Base-by-base conservation (phyloP, 1,140 invertebrate genomes). In the Tetraneura akinire region DNA sequence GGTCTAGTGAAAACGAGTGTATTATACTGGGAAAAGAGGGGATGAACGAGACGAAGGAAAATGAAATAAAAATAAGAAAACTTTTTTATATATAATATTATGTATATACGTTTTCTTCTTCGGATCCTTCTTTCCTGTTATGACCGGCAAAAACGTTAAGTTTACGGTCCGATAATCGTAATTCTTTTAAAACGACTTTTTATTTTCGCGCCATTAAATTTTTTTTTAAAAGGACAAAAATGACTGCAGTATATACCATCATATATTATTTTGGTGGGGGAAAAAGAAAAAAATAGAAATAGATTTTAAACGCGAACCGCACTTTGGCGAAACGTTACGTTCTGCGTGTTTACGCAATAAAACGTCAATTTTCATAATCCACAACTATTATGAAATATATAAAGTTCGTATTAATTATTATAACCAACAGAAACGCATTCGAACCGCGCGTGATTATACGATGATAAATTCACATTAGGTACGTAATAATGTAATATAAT, bases 131-230 rank as follows among this genome's bases (percentile, higher is more conserved):
- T 49, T 70, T 70, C 21, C 37, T 68, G n/a, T 14, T 32, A 51
- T 37, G 32, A 29, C 21, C 47, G n/a, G 45, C 32, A 68, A 68
- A n/a, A 68, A 68, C 66, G 68, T 45, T 71, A n/a, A 18, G 47
- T 71, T 71, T 3, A 71, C 29, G 68, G 68, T 71, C 68, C 68
- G 68, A 16, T 71, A 51, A 51, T 71, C 68, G 68, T 71, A 71
- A 71, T 71, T 71, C n/a, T 57, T 78, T 78, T 60, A 37, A 78
- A 62, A 78, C 37, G 32, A 45, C 73, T 78, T 78, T 78, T 78
- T 78, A 78, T 78, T 62, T 78, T 78, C 74, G 55, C 74, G 16
- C 74, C 74, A 78, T 78, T 78, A 62, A 78, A 45, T 78, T 26
- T 53, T 26, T 53, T 62, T 47, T n/a, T 42, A 55, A 45, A 62